Conservation (phyloP, 2,888 invertebrate genomes). For the Acrocyrtus sp. region DNA sequence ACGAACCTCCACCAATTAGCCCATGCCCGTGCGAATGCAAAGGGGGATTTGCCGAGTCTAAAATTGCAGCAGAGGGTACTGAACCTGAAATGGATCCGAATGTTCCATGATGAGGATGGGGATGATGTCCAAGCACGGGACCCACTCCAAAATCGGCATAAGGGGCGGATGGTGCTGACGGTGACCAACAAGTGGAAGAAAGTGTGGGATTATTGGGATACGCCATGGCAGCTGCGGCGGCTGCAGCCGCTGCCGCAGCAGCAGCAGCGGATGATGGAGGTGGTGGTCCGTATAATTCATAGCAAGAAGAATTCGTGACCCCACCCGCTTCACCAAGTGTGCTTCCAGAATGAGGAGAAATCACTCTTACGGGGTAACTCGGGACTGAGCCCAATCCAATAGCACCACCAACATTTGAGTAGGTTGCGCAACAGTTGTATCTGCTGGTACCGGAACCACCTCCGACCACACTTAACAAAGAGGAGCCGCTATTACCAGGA, state of each 20-base stretch:
- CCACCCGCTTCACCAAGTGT: slow-evolving; percentile 15
- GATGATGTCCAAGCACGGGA: slow-evolving; percentile 25
- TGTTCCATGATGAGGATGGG: slow-evolving; percentile 5
- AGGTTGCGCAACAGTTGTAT: slow-evolving; percentile 34
- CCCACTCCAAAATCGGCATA: slow-evolving; percentile 33
- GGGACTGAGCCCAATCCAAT: slow-evolving; percentile 15
- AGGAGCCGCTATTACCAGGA: slow-evolving; percentile 21
- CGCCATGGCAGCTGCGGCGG: slow-evolving; percentile 32
- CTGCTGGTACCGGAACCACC: slow-evolving; percentile 23
- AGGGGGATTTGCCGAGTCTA: no score
- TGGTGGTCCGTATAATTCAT: slow-evolving; percentile 37
- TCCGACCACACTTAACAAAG: slow-evolving; percentile 33
- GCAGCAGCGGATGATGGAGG: slow-evolving; percentile 22
- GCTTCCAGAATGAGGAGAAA: slow-evolving; percentile 25
- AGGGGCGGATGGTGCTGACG: slow-evolving; percentile 9
- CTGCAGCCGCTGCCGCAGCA: slow-evolving; percentile 37
- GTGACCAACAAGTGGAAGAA: slow-evolving; percentile 21
- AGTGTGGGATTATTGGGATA: slow-evolving; percentile 18
- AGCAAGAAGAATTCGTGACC: slow-evolving; percentile 5
- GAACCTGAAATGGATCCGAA: neutral
- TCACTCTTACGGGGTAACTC: slow-evolving; percentile 34
- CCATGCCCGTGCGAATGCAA: neutral
- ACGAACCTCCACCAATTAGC: slow-evolving; percentile 14
- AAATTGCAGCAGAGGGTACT: neutral
- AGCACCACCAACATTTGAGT: slow-evolving; percentile 21